These are phyloP conservation scores for Apolygus lucorum DNA, from an alignment of 1,140 invertebrate genomes.

Conservation along the genomic window DNA sequence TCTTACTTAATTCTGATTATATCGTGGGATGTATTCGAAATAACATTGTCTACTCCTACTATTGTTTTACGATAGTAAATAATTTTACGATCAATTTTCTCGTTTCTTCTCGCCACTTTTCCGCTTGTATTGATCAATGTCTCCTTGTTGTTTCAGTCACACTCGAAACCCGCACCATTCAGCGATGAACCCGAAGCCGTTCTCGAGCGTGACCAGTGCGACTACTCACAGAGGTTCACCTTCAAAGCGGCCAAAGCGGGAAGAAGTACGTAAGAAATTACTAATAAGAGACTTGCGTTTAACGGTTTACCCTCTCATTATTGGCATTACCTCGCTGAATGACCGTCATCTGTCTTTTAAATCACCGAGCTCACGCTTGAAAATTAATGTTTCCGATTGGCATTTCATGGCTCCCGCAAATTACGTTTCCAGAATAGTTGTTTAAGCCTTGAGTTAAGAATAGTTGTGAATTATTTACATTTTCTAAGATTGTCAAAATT, in stretches of 20 bases:
- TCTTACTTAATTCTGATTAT: background rate
- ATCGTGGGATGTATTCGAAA: background rate
- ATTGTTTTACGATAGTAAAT: background rate
- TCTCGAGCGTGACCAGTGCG: slow-evolving; percentile 62
- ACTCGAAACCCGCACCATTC: slow-evolving; percentile 70
- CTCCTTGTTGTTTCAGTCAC: slow-evolving; percentile 20
- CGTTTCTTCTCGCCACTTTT: background rate
- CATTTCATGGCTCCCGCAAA: no score
- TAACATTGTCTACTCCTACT: background rate
- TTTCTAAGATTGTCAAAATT: no score
- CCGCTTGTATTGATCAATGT: no score
- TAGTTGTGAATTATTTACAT: no score
- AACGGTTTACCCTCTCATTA: no score
- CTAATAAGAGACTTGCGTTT: background rate
- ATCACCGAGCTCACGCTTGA: no score
- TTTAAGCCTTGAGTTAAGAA: no score
- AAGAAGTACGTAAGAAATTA: slow-evolving; percentile 46
- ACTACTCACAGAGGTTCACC: slow-evolving; percentile 77
- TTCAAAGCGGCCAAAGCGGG: slow-evolving; percentile 74
- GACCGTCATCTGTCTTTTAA: no score
- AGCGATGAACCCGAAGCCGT: slow-evolving; percentile 76
- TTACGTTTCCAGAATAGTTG: no score
- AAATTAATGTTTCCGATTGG: no score
- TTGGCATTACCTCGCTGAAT: no score
- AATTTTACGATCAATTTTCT: background rate